Conservation (phyloP, 2,888 invertebrate genomes). For the Celastrina argiolus region DNA sequence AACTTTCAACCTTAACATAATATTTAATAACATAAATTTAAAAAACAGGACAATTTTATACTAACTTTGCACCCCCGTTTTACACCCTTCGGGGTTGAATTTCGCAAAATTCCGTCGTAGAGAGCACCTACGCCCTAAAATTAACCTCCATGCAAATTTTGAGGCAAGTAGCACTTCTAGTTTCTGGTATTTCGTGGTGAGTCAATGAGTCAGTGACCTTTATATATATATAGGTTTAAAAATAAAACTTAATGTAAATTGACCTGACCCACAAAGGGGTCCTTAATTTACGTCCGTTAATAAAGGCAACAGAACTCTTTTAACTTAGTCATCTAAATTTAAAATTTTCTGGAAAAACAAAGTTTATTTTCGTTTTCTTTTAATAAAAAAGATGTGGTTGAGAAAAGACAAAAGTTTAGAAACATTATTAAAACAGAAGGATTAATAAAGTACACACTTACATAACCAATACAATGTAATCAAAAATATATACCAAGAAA, state of each 20-base stretch:
- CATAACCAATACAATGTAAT: not conserved
- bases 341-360: conserved; percentile 1
- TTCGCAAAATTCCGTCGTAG: too few relatives aligned
- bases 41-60: too few relatives aligned
- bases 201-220: too few relatives aligned
- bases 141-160: too few relatives aligned
- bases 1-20: too few relatives aligned
- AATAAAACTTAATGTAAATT: conserved; percentile 12
- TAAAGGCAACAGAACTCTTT: conserved; percentile 11
- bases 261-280: not conserved
- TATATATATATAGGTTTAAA: too few relatives aligned
- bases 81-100: too few relatives aligned
- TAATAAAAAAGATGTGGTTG: not conserved
- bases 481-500: not conserved
- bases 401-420: not conserved
- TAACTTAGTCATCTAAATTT: not conserved
- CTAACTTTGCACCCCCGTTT: too few relatives aligned
- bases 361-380: conserved; percentile 6
- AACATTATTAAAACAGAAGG: not conserved
- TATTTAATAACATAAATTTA: too few relatives aligned
- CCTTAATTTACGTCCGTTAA: conserved; percentile 6
- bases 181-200: too few relatives aligned
- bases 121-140: too few relatives aligned
- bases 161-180: too few relatives aligned
- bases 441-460: not conserved